Evolutionary conservation across 2,888 invertebrate species (phyloP).

Genomic region (Drosophila prostipennis): DNA sequence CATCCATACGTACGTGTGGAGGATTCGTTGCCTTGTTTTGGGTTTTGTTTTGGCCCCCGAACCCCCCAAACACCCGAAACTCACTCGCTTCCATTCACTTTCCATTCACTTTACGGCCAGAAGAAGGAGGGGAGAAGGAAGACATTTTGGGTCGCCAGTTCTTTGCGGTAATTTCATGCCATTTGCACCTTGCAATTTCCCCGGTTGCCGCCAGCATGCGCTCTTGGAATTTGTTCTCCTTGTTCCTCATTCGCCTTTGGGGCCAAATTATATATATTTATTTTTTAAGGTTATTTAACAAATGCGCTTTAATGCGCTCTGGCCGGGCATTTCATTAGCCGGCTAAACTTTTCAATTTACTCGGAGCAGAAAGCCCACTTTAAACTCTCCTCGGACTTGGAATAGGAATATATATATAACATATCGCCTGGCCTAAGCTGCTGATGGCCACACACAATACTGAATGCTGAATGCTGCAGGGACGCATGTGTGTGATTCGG

Average conservation of each 20-base stretch:
- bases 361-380: conserved; percentile 11
- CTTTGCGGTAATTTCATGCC: conserved; percentile 68
- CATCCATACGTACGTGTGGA: conserved; percentile 10
- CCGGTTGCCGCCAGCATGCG: conserved; percentile 5
- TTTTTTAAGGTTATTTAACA: conserved; percentile 41
- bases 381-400: conserved; percentile 6
- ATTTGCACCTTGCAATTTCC: conserved; percentile 72
- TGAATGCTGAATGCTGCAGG: conserved; percentile 16
- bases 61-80: not conserved
- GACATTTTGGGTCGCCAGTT: conserved; percentile 51
- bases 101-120: conserved; percentile 20
- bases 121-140: conserved; percentile 7
- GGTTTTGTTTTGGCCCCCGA: conserved; percentile 30
- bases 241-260: not conserved
- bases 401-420: conserved; percentile 21
- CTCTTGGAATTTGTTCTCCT: conserved; percentile 27
- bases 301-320: conserved; percentile 17
- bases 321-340: conserved; percentile 35
- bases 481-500: conserved; percentile 27
- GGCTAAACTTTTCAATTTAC: conserved; percentile 71
- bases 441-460: conserved; percentile 23
- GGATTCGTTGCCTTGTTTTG: conserved; percentile 42
- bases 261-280: conserved; percentile 34
- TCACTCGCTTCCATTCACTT: conserved; percentile 32
- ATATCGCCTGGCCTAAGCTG: conserved; percentile 11